phyloP scores from a whole-genome alignment of 2,888 invertebrate species.

The Nomada ferruginata region DNA sequence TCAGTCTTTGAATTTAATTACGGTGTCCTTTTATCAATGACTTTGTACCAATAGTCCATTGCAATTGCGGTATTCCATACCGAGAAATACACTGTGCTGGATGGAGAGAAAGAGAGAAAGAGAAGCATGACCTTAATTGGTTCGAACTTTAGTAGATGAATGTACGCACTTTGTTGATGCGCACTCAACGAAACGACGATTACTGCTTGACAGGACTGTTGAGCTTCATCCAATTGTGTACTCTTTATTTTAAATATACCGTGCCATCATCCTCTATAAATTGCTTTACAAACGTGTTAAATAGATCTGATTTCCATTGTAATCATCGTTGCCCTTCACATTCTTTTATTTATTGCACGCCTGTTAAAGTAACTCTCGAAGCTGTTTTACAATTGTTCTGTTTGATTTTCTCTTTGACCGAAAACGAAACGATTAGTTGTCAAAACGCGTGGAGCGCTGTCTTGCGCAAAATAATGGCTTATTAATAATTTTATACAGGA shows the following conservation, averaged over 20 bases:
- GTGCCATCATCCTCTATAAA: background rate
- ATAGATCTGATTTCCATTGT: constrained; percentile 22
- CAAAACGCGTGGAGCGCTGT: background rate
- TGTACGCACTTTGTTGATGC: constrained; percentile 59
- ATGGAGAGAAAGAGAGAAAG: constrained; percentile 13
- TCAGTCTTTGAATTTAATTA: no score
- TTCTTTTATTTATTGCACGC: background rate
- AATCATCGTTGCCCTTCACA: background rate
- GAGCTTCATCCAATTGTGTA: constrained; percentile 47
- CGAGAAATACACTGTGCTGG: background rate
- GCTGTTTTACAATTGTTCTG: constrained; percentile 2
- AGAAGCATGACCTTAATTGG: constrained; percentile 64
- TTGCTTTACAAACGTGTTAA: background rate
- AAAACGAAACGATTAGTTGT: background rate
- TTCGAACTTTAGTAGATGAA: constrained; percentile 58
- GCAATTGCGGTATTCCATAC: no score
- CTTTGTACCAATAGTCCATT: no score
- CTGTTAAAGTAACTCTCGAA: constrained; percentile 38
- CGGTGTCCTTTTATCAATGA: no score
- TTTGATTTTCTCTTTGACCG: background rate
- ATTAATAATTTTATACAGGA: no score
- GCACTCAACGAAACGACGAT: constrained; percentile 57
- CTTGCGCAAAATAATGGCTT: no score
- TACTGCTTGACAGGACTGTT: constrained; percentile 33
- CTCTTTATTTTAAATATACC: constrained; percentile 33